Evolutionary conservation across 2,888 invertebrate genomes (phyloP).

Genomic region (Scaptodrosophila latifasciaeformis): DNA sequence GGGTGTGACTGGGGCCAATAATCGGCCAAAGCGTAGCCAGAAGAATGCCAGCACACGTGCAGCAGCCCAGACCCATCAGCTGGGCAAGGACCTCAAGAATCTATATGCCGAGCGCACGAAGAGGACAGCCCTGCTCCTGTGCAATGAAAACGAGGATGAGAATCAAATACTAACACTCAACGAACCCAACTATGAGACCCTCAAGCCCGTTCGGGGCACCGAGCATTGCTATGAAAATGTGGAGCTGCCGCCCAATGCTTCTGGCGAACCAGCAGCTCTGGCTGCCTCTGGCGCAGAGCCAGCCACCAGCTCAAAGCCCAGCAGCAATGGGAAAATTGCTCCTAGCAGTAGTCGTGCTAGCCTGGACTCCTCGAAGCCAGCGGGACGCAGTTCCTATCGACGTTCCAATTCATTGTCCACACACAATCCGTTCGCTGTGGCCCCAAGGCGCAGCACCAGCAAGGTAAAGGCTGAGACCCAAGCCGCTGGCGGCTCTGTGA

Average conservation of each 20-base stretch:
- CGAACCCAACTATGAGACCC: slow-evolving; percentile 74
- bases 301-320: slow-evolving; percentile 27
- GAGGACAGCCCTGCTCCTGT: slow-evolving; percentile 70
- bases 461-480: slow-evolving; percentile 47
- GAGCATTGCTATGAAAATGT: slow-evolving; percentile 59
- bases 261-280: slow-evolving; percentile 16
- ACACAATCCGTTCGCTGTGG: slow-evolving; percentile 63
- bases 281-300: not conserved
- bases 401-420: slow-evolving; percentile 71
- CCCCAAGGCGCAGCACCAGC: slow-evolving; percentile 55
- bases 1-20: slow-evolving; percentile 54
- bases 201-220: slow-evolving; percentile 58
- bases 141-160: slow-evolving; percentile 69
- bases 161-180: slow-evolving; percentile 70
- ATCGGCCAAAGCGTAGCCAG: slow-evolving; percentile 55
- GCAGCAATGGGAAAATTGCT: slow-evolving; percentile 52
- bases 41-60: slow-evolving; percentile 55
- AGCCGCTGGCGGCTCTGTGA: slow-evolving; percentile 53
- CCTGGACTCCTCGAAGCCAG: slow-evolving; percentile 32
- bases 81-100: slow-evolving; percentile 31
- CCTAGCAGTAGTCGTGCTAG: slow-evolving; percentile 69
- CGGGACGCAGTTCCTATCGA: slow-evolving; percentile 53
- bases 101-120: slow-evolving; percentile 57
- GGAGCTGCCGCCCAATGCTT: slow-evolving; percentile 33
- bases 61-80: slow-evolving; percentile 34